These are phyloP conservation scores for Drosophila suzukii DNA, from an alignment of 1,140 invertebrate species.

Conservation along the genomic window DNA sequence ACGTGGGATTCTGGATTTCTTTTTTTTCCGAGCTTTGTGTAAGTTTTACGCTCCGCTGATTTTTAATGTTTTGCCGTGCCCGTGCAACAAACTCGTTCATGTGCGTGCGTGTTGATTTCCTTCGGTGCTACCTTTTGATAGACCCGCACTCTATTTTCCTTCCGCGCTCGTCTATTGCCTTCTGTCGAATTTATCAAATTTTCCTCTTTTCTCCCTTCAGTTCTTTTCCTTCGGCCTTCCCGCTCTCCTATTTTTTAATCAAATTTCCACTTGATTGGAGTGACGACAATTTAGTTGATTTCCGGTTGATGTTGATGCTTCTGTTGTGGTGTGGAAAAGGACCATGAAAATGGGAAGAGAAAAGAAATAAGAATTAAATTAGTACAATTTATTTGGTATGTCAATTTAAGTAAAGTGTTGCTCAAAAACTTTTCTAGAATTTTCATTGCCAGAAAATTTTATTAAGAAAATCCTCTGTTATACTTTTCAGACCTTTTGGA, in stretches of 20 bases:
- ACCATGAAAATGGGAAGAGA: slow-evolving; percentile 11
- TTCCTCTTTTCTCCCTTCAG: slow-evolving; percentile 35
- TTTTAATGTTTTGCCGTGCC: slow-evolving; percentile 68
- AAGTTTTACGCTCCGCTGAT: slow-evolving; percentile 63
- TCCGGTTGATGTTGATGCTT: slow-evolving; percentile 58
- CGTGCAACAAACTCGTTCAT: slow-evolving; percentile 65
- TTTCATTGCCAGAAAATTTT: neutral
- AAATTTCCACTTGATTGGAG: slow-evolving; percentile 82
- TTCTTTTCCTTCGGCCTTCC: slow-evolving; percentile 9
- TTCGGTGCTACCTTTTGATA: slow-evolving; percentile 64
- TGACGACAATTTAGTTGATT: slow-evolving; percentile 80
- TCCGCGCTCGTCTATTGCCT: slow-evolving; percentile 44
- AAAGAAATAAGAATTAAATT: slow-evolving; percentile 35
- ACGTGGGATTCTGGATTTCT: slow-evolving; percentile 17
- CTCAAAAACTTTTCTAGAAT: neutral
- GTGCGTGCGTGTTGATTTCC: slow-evolving; percentile 75
- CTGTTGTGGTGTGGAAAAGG: slow-evolving; percentile 24
- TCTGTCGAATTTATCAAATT: slow-evolving; percentile 77
- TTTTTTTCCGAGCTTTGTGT: slow-evolving; percentile 39
- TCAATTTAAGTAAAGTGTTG: neutral
- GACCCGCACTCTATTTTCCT: slow-evolving; percentile 49
- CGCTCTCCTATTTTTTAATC: slow-evolving; percentile 58
- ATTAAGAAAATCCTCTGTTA: too few species aligned
- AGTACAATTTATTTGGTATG: slow-evolving; percentile 18
- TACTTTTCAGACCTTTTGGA: too few species aligned